Base-by-base conservation (phyloP, 2,888 invertebrate species). In the Acleris cristana region DNA sequence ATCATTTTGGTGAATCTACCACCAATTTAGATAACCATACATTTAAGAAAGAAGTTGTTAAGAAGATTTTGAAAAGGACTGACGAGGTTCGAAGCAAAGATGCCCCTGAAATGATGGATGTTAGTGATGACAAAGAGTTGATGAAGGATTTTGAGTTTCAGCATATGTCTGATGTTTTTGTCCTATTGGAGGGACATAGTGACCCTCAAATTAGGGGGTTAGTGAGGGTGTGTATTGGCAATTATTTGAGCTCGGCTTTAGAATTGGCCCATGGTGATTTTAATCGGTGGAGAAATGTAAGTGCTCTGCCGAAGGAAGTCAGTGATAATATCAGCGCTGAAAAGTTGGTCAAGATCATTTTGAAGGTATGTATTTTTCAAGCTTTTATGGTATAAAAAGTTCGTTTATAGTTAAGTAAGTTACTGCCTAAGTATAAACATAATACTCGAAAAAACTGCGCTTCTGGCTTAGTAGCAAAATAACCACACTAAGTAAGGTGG, bases 141-240 rank as follows among this genome's bases (percentile, higher is more conserved):
- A 79, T 78, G 12, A 74, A 65, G 18, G 80, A 82, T 8, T 90
- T 91, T 60, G 88, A 90, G 63, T 87, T 77, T 74, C 96, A 96
- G 79, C 94, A 93, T 76, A 90, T 97, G 72, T 93, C 94, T 10
- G 97, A 98, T 83, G 84, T 97, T 21, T 90, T 97, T 71, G 71
- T 79, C 44, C 84, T 96, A 44, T 95, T 96, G 73, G 94, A 95
- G 48, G 89, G 93, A 71, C 97, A 98, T 84, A 87, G 92, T 55
- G 98, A 98, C 86, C 98, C 97, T 0, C 97, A 98, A 81, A 93
- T 98, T 49, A 93, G 97, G 75, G 97, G 97, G 12, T 92, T 95
- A 65, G 92, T 95, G 0, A 94, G 96, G 69, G 88, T 95, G 7
- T 90, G 97, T 73, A 92, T 96, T 63, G 96, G 96, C 0, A 94